Percentiles rank a stretch among this genome's conserved stretches.
phyloP scores from a whole-genome alignment of 2,797 vertebrate genomes.

The Enteromius unitaeniatus region DNA sequence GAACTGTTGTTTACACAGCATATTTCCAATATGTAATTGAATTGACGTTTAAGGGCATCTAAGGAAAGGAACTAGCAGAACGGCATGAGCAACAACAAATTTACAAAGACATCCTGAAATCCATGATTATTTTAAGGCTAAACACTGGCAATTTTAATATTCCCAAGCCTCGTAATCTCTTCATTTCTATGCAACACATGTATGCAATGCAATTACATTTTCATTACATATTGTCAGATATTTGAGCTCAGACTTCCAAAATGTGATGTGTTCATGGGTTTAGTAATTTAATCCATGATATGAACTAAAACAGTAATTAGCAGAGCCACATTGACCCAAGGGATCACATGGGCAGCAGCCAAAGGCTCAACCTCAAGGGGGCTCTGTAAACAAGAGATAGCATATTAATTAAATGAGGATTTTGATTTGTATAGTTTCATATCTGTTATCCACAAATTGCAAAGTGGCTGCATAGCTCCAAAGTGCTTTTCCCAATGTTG shows the following conservation, averaged over 20 bases:
- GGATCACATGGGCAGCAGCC: not conserved
- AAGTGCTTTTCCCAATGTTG: conserved; percentile 15
- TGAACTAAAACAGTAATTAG: conserved; percentile 19
- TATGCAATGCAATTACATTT: not conserved
- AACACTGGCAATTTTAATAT: not conserved
- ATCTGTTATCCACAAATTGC: conserved; percentile 21
- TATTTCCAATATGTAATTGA: conserved; percentile 28
- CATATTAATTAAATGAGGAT: conserved; percentile 29
- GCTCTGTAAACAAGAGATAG: conserved; percentile 7
- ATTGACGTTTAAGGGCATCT: not conserved
- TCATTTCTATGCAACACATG: not conserved
- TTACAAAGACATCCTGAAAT: conserved; percentile 14
- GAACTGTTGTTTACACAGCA: conserved; percentile 23
- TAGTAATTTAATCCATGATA: not conserved
- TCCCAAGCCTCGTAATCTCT: not conserved
- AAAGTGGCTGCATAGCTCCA: conserved; percentile 26
- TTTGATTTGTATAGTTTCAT: conserved; percentile 37
- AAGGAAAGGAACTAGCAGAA: not conserved
- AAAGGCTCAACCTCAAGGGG: conserved; percentile 9
- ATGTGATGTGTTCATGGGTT: conserved; percentile 24
- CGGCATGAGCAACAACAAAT: not conserved
- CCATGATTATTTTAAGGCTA: not conserved
- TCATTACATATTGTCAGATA: not conserved
- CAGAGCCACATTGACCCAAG: conserved; percentile 4
- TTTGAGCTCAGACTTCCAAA: not conserved